Evolutionary conservation across 2,113 vertebrate genomes (phyloP).

Genomic region (Cromileptes altivelis): DNA sequence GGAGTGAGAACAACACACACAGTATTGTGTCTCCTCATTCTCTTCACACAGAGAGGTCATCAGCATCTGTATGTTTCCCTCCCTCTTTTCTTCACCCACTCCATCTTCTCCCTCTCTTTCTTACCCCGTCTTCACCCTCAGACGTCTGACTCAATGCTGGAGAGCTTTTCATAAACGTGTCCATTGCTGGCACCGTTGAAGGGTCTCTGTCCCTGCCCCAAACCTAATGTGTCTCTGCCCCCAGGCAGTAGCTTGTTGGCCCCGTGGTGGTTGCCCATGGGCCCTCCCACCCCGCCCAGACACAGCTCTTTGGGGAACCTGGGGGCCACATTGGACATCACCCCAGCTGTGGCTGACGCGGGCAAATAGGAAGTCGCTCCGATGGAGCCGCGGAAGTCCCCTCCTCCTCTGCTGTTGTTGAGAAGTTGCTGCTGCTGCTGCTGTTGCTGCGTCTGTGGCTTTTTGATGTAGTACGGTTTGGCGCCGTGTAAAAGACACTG

Average conservation of each 20-base stretch:
- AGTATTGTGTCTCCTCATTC: slow-evolving; percentile 50
- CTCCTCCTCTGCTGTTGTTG: slow-evolving; percentile 94
- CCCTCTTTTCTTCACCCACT: slow-evolving; percentile 56
- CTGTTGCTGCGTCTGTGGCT: slow-evolving; percentile 88
- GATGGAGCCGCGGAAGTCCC: slow-evolving; percentile 96
- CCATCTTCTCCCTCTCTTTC: slow-evolving; percentile 52
- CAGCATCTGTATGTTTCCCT: slow-evolving; percentile 26
- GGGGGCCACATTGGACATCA: slow-evolving; percentile 86
- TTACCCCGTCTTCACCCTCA: slow-evolving; percentile 86
- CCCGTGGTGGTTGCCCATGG: slow-evolving; percentile 84
- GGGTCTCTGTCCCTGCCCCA: slow-evolving; percentile 91
- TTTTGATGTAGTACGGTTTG: slow-evolving; percentile 99
- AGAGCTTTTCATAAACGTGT: slow-evolving; percentile 99
- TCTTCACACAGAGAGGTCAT: slow-evolving; percentile 58
- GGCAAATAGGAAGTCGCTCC: slow-evolving; percentile 96
- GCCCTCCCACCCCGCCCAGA: slow-evolving; percentile 80
- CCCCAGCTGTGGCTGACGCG: slow-evolving; percentile 84
- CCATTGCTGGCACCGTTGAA: slow-evolving; percentile 99
- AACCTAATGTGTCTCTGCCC: slow-evolving; percentile 84
- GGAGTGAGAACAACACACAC: slow-evolving; percentile 50
- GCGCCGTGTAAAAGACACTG: slow-evolving; percentile 99
- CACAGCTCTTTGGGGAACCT: slow-evolving; percentile 98
- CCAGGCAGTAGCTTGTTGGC: slow-evolving; percentile 82
- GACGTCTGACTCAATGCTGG: slow-evolving; percentile 99
- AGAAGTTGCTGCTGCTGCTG: slow-evolving; percentile 89